Evolutionary conservation across 2,888 invertebrate genomes (phyloP).

Genomic region (Eumacrocentrus americanus): DNA sequence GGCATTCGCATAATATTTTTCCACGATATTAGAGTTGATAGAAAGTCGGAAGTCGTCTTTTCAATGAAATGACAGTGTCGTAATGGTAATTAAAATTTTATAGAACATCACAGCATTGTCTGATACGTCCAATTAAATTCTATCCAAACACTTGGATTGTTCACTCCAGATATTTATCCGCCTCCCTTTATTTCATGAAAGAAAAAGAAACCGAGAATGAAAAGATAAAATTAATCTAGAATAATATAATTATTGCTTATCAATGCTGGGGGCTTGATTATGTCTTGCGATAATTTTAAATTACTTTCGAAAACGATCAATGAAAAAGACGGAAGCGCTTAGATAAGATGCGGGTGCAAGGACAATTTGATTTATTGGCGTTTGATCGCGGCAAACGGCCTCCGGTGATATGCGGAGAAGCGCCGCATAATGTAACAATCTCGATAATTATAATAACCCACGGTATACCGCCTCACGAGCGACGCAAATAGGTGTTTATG

Average conservation of each 20-base stretch:
- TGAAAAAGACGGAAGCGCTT: constrained; percentile 23
- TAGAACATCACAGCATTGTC: too few relatives aligned
- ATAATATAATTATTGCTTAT: too few relatives aligned
- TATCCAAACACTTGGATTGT: too few relatives aligned
- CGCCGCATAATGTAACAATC: constrained; percentile 17
- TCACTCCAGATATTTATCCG: too few relatives aligned
- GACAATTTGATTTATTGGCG: constrained; percentile 26
- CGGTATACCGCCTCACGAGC: constrained; percentile 6
- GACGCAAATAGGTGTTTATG: constrained; percentile 19
- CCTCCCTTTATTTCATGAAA: too few relatives aligned
- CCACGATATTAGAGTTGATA: neutral
- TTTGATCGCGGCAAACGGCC: constrained; percentile 22
- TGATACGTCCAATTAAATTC: constrained; percentile 1
- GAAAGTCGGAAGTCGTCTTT: neutral
- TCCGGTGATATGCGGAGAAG: constrained; percentile 19
- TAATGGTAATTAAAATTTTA: constrained; percentile 2
- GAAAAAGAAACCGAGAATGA: too few relatives aligned
- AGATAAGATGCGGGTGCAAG: constrained; percentile 16
- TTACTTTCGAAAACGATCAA: too few relatives aligned
- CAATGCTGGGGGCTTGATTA: too few relatives aligned
- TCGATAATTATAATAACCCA: constrained; percentile 15
- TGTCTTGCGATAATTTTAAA: too few relatives aligned
- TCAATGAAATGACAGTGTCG: neutral
- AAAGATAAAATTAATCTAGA: too few relatives aligned
- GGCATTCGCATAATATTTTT: neutral